A percentile compares a stretch with the other conserved stretches of the same genome.
These are phyloP conservation scores for Peromyscus leucopus DNA, from an alignment of 2,113 vertebrate genomes.

Conservation along the genomic window DNA sequence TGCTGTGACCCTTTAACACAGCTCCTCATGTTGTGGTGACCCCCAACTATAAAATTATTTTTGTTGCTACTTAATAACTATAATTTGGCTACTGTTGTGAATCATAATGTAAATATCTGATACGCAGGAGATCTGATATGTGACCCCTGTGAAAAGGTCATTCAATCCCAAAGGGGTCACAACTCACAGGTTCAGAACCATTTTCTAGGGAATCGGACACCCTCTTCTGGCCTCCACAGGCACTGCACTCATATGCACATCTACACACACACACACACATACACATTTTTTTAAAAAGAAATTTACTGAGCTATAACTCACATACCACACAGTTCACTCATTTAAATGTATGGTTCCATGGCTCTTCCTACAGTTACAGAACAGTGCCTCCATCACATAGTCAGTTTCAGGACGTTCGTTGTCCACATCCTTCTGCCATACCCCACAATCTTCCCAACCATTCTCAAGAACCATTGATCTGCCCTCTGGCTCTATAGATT, in stretches of 20 bases:
- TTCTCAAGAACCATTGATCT: neutral
- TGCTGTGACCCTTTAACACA: neutral
- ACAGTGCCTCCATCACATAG: neutral
- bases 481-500: neutral
- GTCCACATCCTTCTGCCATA: neutral
- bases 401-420: neutral
- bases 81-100: neutral
- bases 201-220: neutral
- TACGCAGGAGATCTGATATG: neutral
- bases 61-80: neutral
- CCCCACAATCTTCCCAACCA: neutral
- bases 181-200: neutral
- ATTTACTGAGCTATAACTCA: neutral
- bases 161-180: no score
- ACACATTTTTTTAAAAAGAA: neutral
- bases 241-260: neutral
- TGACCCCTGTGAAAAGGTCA: neutral
- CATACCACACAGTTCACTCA: neutral
- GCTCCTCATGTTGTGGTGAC: neutral
- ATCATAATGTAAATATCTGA: neutral
- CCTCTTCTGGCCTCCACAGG: neutral
- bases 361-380: neutral
- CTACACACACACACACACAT: neutral
- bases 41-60: neutral
- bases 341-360: neutral